Conservation (phyloP, 1,140 invertebrate species). For the Delia radicum region DNA sequence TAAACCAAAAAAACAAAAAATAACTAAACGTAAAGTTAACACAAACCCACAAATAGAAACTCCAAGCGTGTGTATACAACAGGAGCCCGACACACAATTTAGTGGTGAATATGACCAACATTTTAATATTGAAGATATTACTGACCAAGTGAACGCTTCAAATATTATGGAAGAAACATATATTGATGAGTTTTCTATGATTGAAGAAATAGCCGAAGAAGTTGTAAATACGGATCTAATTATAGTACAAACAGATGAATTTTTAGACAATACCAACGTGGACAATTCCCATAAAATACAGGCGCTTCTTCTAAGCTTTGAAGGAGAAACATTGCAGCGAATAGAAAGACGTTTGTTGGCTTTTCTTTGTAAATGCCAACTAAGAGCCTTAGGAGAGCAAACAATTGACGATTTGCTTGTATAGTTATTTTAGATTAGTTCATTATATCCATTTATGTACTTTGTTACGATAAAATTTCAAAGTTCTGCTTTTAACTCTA, state of each 20-base stretch:
- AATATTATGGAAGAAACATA: background rate
- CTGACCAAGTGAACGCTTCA: background rate
- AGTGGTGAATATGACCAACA: background rate
- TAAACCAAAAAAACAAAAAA: background rate
- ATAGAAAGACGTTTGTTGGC: conserved; percentile 43
- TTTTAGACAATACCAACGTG: background rate
- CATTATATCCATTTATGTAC: too few relatives aligned
- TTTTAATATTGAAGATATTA: background rate
- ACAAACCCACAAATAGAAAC: background rate
- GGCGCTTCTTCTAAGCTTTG: conserved; percentile 33
- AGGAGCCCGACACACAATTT: background rate
- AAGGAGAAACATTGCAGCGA: conserved; percentile 22
- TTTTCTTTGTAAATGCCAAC: conserved; percentile 46
- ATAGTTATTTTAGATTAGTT: too few relatives aligned
- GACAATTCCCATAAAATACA: conserved; percentile 35
- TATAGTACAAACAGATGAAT: too few relatives aligned
- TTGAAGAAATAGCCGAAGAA: background rate
- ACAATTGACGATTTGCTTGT: conserved; percentile 37
- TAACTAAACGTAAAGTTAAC: background rate
- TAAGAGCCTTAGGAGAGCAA: conserved; percentile 38
- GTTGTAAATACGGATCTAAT: background rate
- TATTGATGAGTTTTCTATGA: background rate
- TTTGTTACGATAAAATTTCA: too few relatives aligned
- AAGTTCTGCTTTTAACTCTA: too few relatives aligned
- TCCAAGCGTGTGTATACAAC: too few relatives aligned